phyloP scores from a whole-genome alignment of 2,888 invertebrate species.

The Drosophila recens region DNA sequence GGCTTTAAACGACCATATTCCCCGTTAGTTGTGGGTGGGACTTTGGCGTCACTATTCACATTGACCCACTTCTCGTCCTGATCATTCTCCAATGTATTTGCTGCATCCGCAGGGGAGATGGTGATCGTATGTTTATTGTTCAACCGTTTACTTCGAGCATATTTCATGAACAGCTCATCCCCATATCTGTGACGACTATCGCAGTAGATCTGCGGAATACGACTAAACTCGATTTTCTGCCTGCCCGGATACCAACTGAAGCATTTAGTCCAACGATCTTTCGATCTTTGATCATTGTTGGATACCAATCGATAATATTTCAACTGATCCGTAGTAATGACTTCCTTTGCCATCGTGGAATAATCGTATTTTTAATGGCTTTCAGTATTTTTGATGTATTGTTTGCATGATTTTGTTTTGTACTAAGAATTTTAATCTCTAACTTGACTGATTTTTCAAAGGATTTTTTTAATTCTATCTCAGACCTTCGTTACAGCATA shows the following conservation, averaged over 20 bases:
- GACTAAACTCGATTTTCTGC: slow-evolving; percentile 53
- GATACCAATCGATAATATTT: slow-evolving; percentile 45
- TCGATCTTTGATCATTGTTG: slow-evolving; percentile 27
- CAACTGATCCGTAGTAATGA: slow-evolving; percentile 60
- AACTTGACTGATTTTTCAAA: not conserved
- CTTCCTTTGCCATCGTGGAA: slow-evolving; percentile 42
- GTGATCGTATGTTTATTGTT: slow-evolving; percentile 26
- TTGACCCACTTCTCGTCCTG: not conserved
- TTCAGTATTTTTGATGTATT: not conserved
- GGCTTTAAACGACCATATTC: slow-evolving; percentile 64
- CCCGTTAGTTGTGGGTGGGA: slow-evolving; percentile 55
- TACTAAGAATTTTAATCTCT: not conserved
- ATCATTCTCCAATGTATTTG: not conserved
- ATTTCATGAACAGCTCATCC: slow-evolving; percentile 38
- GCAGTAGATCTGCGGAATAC: slow-evolving; percentile 57
- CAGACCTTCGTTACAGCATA: too few species aligned
- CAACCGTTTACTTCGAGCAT: slow-evolving; percentile 50
- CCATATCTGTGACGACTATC: slow-evolving; percentile 53
- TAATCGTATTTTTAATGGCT: not conserved
- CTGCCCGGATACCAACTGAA: slow-evolving; percentile 58
- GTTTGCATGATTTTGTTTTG: not conserved
- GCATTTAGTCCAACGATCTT: slow-evolving; percentile 38
- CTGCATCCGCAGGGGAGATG: not conserved
- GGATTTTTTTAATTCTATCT: not conserved
- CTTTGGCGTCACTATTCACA: slow-evolving; percentile 13